Evolutionary conservation across 1,140 invertebrate genomes (phyloP), one percentile per base, ranked within the genome.

Genomic region (Zaprionus taronus): DNA sequence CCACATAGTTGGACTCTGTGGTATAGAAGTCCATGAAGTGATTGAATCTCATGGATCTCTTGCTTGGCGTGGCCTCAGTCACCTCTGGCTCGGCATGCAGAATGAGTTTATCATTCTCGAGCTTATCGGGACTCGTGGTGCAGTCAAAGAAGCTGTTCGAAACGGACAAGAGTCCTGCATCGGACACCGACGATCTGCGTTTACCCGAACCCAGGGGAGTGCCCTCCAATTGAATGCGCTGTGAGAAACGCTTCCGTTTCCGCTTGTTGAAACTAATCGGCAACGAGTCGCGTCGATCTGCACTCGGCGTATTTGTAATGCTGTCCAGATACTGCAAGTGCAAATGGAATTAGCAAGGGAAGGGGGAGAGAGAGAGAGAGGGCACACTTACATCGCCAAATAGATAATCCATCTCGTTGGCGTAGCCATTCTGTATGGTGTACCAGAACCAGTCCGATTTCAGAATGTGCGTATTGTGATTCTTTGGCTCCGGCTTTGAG

Each of bases 1-100:
- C 96, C 53, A 99, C 98, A 94, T 99, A 99, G 94, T 99, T 99
- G 36, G 95, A 97, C 93, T 99, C 99, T 9, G 99, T 99, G 93
- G 99, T 97, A 34, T 98, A 95, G 56, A 99, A 94, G 93, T 99
- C 98, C 92, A 97, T 95, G 84, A 99, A 98, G 44, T 97, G 96
- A 93, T 96, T 96, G 81, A 96, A 95, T 28, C 97, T 93, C 38
- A 95, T 94, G 5, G 96, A 95, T 67, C 95, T 93, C 81, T 94
- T 94, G 78, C 94, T 94, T 55, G 94, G 93, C 34, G 93, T 85
- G n/a, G 68, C 34, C 65, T 94, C 94, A 49, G 57, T 77, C 6
- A 41, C 67, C 92, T 95, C 94, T 38, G 93, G 92, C 73, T 94
- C 85, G 72, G 83, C 93, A 91, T 93, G 69, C 62, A 91, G 91